These are phyloP conservation scores for Gymnorhina tibicen DNA, from an alignment of 2,113 vertebrate genomes.

Conservation along the genomic window DNA sequence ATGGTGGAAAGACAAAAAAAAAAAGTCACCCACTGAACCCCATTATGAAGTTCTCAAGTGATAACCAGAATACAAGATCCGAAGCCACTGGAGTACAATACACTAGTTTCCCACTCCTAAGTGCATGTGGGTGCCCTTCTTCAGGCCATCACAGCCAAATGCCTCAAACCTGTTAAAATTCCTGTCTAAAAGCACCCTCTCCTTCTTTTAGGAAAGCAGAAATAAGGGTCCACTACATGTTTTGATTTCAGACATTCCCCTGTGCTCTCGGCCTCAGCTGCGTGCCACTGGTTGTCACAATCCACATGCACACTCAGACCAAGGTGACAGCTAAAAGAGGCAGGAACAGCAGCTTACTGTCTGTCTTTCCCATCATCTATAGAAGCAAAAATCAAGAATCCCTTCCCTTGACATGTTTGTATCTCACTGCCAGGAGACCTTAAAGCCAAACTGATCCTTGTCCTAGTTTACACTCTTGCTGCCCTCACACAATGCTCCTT, in stretches of 20 bases:
- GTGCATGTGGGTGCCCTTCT: not conserved
- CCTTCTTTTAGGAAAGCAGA: not conserved
- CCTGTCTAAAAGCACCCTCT: not conserved
- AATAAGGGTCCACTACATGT: not conserved
- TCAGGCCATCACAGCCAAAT: not conserved
- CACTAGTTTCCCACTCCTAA: not conserved
- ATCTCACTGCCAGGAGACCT: not conserved
- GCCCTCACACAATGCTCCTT: not conserved
- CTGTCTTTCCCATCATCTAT: not conserved
- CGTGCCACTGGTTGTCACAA: not conserved
- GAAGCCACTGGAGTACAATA: not conserved
- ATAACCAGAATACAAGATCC: not conserved
- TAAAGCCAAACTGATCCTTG: not conserved
- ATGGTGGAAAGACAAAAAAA: too few relatives aligned
- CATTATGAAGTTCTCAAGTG: not conserved
- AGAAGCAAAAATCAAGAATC: not conserved
- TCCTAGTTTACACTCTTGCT: not conserved
- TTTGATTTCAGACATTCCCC: not conserved
- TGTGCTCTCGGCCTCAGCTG: not conserved
- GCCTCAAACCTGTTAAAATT: not conserved
- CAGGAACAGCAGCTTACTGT: not conserved
- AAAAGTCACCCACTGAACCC: not conserved
- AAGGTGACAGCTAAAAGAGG: not conserved
- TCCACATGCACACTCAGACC: not conserved
- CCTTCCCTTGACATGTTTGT: not conserved